phyloP scores from a whole-genome alignment of 2,113 vertebrate species.

The Sorex fumeus region DNA sequence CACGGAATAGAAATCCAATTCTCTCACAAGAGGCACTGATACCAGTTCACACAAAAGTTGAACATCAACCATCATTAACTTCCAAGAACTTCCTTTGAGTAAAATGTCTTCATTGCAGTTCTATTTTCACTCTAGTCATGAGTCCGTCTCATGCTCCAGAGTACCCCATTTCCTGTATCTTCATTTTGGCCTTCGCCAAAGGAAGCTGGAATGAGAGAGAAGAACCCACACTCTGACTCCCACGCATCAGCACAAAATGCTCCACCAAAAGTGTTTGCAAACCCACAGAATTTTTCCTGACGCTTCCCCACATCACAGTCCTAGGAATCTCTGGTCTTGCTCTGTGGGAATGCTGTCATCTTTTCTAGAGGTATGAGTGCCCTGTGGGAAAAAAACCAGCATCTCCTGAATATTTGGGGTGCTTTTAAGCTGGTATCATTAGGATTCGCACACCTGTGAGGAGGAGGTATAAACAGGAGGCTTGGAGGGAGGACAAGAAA shows the following conservation, averaged over 20 bases:
- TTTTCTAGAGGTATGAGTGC: too few species aligned
- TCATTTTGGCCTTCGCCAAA: background rate
- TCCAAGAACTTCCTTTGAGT: background rate
- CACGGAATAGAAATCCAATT: background rate
- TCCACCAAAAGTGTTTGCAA: too few species aligned
- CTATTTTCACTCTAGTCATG: background rate
- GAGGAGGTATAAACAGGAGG: background rate
- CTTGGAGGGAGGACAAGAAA: background rate
- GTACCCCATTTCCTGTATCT: background rate
- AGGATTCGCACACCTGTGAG: too few species aligned
- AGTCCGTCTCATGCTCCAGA: background rate
- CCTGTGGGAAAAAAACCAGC: background rate
- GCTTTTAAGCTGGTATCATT: background rate
- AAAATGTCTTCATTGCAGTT: background rate
- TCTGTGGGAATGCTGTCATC: too few species aligned
- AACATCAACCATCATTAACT: background rate
- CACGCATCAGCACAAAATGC: background rate
- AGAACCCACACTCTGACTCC: background rate
- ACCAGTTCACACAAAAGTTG: background rate
- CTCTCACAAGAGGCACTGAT: background rate
- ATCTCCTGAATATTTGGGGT: background rate
- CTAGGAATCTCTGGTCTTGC: background rate
- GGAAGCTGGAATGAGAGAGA: background rate
- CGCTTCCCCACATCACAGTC: background rate
- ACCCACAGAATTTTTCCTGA: background rate